Conservation (phyloP, 1,140 invertebrate species). For the Hyposmocoma kahamanoa region DNA sequence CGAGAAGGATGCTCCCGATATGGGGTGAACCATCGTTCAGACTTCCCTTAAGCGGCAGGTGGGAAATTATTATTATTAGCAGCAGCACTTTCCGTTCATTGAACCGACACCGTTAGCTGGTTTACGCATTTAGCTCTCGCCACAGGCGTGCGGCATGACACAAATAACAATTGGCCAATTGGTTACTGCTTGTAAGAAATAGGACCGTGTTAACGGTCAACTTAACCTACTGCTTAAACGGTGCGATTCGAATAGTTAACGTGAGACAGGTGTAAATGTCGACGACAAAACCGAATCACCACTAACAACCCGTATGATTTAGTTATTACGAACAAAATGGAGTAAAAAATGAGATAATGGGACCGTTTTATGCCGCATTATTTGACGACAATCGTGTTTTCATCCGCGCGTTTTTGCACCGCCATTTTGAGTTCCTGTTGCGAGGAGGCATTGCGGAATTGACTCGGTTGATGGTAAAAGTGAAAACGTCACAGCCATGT, state of each 20-base stretch:
- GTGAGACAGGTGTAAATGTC: not conserved
- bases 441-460: conserved; percentile 34
- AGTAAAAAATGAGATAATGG: conserved; percentile 21
- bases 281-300: not conserved
- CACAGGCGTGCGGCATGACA: conserved; percentile 49
- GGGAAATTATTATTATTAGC: conserved; percentile 49
- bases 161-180: conserved; percentile 60
- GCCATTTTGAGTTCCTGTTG: conserved; percentile 40
- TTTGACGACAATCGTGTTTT: conserved; percentile 33
- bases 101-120: conserved; percentile 61
- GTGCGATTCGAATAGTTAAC: not conserved
- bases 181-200: conserved; percentile 17
- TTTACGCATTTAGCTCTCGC: conserved; percentile 63
- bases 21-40: conserved; percentile 15
- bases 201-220: conserved; percentile 9
- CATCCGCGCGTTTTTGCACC: conserved; percentile 35
- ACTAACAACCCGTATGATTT: not conserved
- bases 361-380: conserved; percentile 25
- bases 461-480: conserved; percentile 52
- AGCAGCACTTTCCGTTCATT: conserved; percentile 58
- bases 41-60: conserved; percentile 54
- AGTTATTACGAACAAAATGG: not conserved
- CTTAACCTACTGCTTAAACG: conserved; percentile 1
- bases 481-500: conserved; percentile 32
- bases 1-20: conserved; percentile 25